These are phyloP conservation scores for Lycophotia porphyrea DNA, from an alignment of 2,888 invertebrate genomes.

Conservation along the genomic window DNA sequence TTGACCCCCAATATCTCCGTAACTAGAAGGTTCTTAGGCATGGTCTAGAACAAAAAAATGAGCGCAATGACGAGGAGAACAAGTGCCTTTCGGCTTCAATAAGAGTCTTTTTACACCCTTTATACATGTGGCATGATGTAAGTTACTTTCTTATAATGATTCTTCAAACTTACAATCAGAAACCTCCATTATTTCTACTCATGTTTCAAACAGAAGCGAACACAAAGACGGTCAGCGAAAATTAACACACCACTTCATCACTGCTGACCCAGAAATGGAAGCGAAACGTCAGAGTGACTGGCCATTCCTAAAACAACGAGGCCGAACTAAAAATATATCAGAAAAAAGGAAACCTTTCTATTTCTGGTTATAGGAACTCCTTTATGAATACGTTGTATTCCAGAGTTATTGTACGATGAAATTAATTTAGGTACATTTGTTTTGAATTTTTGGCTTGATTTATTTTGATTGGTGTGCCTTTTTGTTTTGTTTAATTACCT, in stretches of 20 bases:
- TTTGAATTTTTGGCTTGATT: conserved; percentile 13
- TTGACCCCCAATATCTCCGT: too few species aligned
- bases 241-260: conserved; percentile 44
- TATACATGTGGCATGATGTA: not conserved
- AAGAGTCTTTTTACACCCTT: too few species aligned
- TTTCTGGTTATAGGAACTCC: conserved; percentile 16
- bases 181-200: conserved; percentile 1
- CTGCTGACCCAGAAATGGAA: conserved; percentile 55
- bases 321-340: conserved; percentile 55
- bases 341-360: conserved; percentile 30
- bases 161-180: not conserved
- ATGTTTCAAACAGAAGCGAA: not conserved
- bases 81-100: too few species aligned
- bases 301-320: conserved; percentile 45
- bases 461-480: not conserved
- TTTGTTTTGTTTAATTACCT: not conserved
- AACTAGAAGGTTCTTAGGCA: too few species aligned
- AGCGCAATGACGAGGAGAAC: too few species aligned
- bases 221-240: conserved; percentile 26
- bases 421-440: conserved; percentile 27
- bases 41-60: too few species aligned
- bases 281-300: conserved; percentile 54
- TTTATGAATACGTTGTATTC: conserved; percentile 21
- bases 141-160: not conserved
- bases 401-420: conserved; percentile 35